Conservation (phyloP, 2,113 vertebrate species). For the Mobula birostris region DNA sequence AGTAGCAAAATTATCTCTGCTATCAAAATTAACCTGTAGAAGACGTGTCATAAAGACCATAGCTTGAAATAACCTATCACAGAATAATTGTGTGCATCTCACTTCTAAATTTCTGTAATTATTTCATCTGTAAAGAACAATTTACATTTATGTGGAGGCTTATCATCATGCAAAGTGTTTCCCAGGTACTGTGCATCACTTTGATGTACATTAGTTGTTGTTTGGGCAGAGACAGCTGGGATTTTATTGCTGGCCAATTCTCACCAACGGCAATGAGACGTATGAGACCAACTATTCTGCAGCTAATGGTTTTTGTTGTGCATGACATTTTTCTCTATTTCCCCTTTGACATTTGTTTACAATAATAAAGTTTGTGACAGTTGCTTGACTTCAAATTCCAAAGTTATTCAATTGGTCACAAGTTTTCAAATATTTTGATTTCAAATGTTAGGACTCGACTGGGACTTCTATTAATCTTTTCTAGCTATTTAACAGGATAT, state of each 20-base stretch:
- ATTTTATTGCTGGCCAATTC: background rate
- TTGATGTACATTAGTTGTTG: background rate
- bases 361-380: background rate
- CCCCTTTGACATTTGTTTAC: background rate
- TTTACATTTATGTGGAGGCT: background rate
- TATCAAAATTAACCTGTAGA: background rate
- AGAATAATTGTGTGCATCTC: background rate
- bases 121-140: background rate
- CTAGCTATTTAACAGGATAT: background rate
- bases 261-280: background rate
- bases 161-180: background rate
- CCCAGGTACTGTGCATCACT: background rate
- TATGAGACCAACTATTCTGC: background rate
- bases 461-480: background rate
- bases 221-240: background rate
- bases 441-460: background rate
- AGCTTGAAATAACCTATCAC: background rate
- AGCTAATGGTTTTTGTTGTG: background rate
- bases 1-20: background rate
- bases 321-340: background rate
- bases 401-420: background rate
- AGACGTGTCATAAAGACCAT: background rate
- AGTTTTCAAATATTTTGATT: constrained; percentile 10
- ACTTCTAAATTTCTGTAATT: background rate
- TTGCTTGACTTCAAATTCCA: background rate